Base-by-base conservation (phyloP, 2,888 invertebrate genomes). In the Tenthredo notha region DNA sequence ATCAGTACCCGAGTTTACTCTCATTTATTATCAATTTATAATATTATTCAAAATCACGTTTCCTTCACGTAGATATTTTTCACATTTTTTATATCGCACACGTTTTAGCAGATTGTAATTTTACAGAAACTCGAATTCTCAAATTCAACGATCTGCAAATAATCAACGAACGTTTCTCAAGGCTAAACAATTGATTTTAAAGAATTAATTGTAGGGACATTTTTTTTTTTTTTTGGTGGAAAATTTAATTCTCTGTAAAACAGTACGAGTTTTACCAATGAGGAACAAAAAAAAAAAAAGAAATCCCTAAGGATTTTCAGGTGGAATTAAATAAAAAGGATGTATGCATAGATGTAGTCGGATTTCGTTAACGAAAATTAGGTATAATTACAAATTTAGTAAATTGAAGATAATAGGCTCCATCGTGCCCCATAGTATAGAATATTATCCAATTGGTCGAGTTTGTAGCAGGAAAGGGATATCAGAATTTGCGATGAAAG, bases 371-470 rank as follows among this genome's bases (percentile, higher is more conserved):
- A 37, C 70, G 37, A 33, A 70, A 70, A 70, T 70, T 10, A 3
- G 37, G 21, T 10, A 25, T 61, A 61, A 61, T 61, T 61, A 25
- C 2, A 72, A 54, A 72, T 40, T 2, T n/a, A 40, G 4, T 72
- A 33, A 72, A 72, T 40, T 72, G 37, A 72, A 40, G 40, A n/a
- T 33, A 70, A 70, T 15, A 40, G 70, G n/a, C n/a, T 2, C 37
- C 33, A 21, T 72, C 70, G 37, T 37, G 70, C 70, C 37, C 33
- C 70, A 37, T 40, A n/a, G 40, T 72, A n/a, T 40, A 72, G 70
- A 15, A 72, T 72, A 72, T 72, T 40, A 37, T 72, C 70, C 37
- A 72, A 72, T 72, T 72, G 70, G 37, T 2, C 18, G n/a, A 37
- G 37, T 1, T 6, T 1, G 70, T n/a, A 18, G 65, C 10, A 50